Evolutionary conservation across 2,888 invertebrate species (phyloP).

Genomic region (Gymnosoma rotundatum): DNA sequence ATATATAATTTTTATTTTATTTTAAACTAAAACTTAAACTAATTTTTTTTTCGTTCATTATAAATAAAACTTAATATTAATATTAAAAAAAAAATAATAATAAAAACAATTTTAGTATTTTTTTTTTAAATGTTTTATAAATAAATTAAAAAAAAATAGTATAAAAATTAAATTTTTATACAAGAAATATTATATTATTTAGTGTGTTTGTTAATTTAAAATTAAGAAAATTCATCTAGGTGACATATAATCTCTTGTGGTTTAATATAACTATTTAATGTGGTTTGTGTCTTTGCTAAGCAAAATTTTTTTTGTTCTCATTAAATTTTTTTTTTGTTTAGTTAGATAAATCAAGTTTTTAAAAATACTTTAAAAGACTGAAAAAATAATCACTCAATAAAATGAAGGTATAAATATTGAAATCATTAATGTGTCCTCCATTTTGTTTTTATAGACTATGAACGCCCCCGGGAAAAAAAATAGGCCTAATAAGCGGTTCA

Average conservation of each 20-base stretch:
- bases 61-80: constrained; percentile 63
- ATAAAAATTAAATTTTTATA: constrained; percentile 25
- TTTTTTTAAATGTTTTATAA: constrained; percentile 53
- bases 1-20: constrained; percentile 54
- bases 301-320: background rate
- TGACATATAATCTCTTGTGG: constrained; percentile 35
- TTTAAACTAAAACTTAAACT: constrained; percentile 51
- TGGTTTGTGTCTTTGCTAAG: background rate
- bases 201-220: constrained; percentile 29
- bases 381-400: no score
- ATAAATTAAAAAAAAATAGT: constrained; percentile 49
- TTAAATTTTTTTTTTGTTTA: no score
- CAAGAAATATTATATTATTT: background rate
- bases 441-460: no score
- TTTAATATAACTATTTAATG: constrained; percentile 22
- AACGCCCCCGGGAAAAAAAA: no score
- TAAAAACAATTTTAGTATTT: constrained; percentile 58
- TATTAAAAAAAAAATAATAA: constrained; percentile 35
- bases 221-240: constrained; percentile 40
- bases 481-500: no score
- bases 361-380: no score
- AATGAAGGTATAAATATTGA: no score
- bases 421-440: no score
- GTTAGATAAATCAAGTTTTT: no score
- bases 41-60: constrained; percentile 37